Evolutionary conservation across 2,888 invertebrate genomes (phyloP).

Genomic region (Lagria hirta): DNA sequence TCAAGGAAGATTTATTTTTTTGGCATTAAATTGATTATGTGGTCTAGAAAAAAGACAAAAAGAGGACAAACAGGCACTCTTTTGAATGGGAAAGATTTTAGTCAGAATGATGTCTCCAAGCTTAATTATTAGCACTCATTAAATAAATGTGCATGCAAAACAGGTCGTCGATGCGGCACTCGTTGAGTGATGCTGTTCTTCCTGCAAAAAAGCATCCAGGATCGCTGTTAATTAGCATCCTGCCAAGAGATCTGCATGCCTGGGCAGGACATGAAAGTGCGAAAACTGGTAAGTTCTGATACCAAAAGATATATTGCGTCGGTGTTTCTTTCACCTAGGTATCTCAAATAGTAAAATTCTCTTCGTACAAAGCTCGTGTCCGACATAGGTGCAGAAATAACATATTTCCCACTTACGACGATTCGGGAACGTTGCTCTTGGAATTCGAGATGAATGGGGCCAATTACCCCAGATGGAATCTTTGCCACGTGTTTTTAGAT

Average conservation of each 20-base stretch:
- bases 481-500: conserved; percentile 36
- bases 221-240: conserved; percentile 31
- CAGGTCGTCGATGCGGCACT: too few species aligned
- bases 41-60: too few species aligned
- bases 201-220: conserved; percentile 24
- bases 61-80: too few species aligned
- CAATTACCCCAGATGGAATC: conserved; percentile 38
- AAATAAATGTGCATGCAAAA: too few species aligned
- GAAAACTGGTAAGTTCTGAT: conserved; percentile 42
- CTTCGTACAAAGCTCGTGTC: conserved; percentile 22
- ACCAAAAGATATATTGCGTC: conserved; percentile 39
- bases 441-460: conserved; percentile 35
- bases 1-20: too few species aligned
- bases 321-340: conserved; percentile 28
- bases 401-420: conserved; percentile 39
- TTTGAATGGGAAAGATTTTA: too few species aligned
- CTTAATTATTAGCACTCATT: too few species aligned
- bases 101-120: too few species aligned
- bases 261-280: conserved; percentile 35
- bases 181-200: too few species aligned
- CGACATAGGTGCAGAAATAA: conserved; percentile 35
- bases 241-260: conserved; percentile 30
- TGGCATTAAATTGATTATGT: too few species aligned
- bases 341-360: conserved; percentile 31
- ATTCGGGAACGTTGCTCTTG: conserved; percentile 31